Evolutionary conservation across 2,113 vertebrate species (phyloP), one percentile per base, ranked within the genome.

Genomic region (Crotalus horridus): DNA sequence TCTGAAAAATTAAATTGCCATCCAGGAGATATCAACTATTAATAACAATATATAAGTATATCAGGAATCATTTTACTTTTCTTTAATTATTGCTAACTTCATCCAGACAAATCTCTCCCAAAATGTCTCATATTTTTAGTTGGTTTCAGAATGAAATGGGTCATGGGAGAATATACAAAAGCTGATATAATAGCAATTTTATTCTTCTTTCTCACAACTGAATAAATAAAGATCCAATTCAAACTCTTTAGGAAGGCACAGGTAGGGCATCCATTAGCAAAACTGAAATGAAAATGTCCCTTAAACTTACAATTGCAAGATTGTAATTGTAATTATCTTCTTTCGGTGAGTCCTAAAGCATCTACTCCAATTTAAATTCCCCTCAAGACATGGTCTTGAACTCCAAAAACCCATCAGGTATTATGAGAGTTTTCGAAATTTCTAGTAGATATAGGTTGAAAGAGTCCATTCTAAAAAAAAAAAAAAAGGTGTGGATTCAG

Each of bases 241-340:
- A 95, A 93, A 85, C 53, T 39, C 69, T 81, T 81, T 24, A 91
- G 6, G 91, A 94, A 92, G 46, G 12, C 21, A 87, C 91, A 94
- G 85, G 86, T 85, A 94, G 92, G 93, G 43, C 48, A 53, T 89
- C 92, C 91, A 92, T 26, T 55, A 91, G 46, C 43, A 21, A 86
- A 43, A 90, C 90, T 95, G 17, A 59, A 94, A 88, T 64, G 46
- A 55, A 94, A 94, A 93, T 92, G 29, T 85, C 86, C 29, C 13
- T 43, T 33, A 56, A 69, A 90, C 1, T 23, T 90, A 90, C 93
- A 92, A 48, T 86, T 43, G 6, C 23, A 46, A 93, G 48, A 51
- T 51, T 51, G 7, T 9, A 51, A 51, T 51, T 51, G 48, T 51
- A 51, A 51, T 51, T 53, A 86, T 7, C 29, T 74, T 74, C 5